These are phyloP conservation scores for Pygoscelis antarcticus DNA, from an alignment of 2,113 vertebrate species.

Conservation along the genomic window DNA sequence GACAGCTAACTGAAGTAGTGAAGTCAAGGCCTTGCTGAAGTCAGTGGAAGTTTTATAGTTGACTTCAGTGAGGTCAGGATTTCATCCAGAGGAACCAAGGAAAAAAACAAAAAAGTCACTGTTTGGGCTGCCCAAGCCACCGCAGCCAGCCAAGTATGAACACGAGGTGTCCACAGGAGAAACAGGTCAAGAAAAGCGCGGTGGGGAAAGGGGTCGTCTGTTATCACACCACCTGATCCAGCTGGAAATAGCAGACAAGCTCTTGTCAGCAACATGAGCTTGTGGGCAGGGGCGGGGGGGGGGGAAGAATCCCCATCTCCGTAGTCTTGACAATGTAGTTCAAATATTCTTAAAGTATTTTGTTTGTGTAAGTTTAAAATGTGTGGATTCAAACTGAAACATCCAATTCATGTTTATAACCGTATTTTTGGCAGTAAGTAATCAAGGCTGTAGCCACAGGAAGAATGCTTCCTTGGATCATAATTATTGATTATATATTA, in stretches of 20 bases:
- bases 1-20: background rate
- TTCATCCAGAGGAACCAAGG: background rate
- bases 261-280: background rate
- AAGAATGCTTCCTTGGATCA: background rate
- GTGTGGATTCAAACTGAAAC: background rate
- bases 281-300: too few relatives aligned
- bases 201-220: background rate
- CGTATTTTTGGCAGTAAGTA: background rate
- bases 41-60: background rate
- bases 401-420: background rate
- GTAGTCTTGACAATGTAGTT: background rate
- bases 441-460: background rate
- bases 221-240: background rate
- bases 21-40: slow-evolving; percentile 21
- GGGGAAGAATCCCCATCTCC: background rate
- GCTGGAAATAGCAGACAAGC: background rate
- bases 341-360: background rate
- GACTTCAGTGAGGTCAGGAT: slow-evolving; percentile 1
- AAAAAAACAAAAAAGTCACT: background rate
- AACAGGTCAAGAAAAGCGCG: background rate
- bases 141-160: background rate
- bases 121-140: background rate
- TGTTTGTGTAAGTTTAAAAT: background rate
- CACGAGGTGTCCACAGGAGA: background rate
- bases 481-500: background rate